These are phyloP conservation scores for Apteryx mantelli DNA, from an alignment of 2,113 vertebrate genomes.

Conservation along the genomic window DNA sequence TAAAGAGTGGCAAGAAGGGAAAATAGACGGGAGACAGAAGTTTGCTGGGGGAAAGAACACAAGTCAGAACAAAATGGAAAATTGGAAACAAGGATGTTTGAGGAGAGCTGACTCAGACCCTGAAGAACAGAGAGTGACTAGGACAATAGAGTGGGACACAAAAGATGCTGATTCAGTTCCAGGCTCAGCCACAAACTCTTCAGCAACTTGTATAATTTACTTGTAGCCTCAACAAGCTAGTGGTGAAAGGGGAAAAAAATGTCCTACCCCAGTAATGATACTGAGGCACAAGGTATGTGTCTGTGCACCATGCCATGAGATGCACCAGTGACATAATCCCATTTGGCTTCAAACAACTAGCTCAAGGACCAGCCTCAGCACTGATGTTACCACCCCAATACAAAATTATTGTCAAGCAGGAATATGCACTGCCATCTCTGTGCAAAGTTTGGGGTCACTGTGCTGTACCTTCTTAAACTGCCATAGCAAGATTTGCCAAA, in stretches of 20 bases:
- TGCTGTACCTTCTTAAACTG: background rate
- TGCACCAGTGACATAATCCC: background rate
- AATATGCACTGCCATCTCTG: background rate
- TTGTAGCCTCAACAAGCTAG: background rate
- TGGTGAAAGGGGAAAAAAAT: background rate
- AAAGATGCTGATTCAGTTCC: conserved; percentile 18
- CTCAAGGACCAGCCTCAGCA: background rate
- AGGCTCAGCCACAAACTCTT: background rate
- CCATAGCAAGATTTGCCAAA: background rate
- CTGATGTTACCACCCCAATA: background rate
- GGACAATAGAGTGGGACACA: conserved; percentile 53
- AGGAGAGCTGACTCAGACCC: conserved; percentile 24
- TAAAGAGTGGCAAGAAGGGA: background rate
- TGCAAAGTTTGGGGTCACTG: background rate
- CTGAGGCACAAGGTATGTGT: background rate
- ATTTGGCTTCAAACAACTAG: background rate
- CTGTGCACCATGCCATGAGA: background rate
- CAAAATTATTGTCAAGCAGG: background rate
- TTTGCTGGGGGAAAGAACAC: background rate
- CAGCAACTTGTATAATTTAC: background rate
- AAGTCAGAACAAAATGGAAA: conserved; percentile 10
- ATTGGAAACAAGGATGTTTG: conserved; percentile 10
- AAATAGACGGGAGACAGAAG: background rate
- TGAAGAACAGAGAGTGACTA: conserved; percentile 10
- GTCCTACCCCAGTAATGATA: background rate